Base-by-base conservation (phyloP, 2,888 invertebrate genomes). In the Perizoma flavofasciatum region DNA sequence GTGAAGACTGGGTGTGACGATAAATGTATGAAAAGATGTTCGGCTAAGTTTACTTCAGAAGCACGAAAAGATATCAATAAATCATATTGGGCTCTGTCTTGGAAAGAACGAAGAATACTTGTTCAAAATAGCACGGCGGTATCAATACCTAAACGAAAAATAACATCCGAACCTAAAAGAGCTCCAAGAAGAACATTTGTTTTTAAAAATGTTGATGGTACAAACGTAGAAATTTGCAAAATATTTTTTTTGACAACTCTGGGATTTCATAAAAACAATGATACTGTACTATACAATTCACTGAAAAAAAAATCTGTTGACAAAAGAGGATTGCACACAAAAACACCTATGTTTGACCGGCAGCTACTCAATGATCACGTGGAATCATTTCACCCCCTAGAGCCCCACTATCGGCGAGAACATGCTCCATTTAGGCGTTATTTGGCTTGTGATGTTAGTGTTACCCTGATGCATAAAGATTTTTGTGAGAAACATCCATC, bases 401-500 rank as follows among this genome's bases (percentile, higher is more conserved):
- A 8, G 6, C 33, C 50, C 4, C 50, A 50, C 9, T 50, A 50
- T 33, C 5, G 41, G 5, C 22, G 43, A 9, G 50, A 50, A 33
- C 33, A 50, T 50, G 43, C 50, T 4, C 50, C 41, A 9, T 10
- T 41, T 3, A 41, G 50, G 9, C 22, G 33, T 7, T 50, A 50
- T 33, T 5, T 41, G 4, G 32, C 50, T 9, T 7, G 43, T 41
- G 50, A 50, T 39, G 8, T 49, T 22, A 49, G 32, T 32, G 34
- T 47, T 8, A 47, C 5, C 4, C 3, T 33, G 7, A 47, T 47
- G 46, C 9, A 47, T 33, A 8, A 47, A 7, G 46, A 47, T 9
- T 47, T 47, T 33, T 32, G 4, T 9, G 33, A 47, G 7, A 47
- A 47, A 8, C 33, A 47, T 33, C 46, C 46, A 4, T 2, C 2